These are phyloP conservation scores for Drosophila triauraria DNA, from an alignment of 1,140 invertebrate genomes.

Conservation along the genomic window DNA sequence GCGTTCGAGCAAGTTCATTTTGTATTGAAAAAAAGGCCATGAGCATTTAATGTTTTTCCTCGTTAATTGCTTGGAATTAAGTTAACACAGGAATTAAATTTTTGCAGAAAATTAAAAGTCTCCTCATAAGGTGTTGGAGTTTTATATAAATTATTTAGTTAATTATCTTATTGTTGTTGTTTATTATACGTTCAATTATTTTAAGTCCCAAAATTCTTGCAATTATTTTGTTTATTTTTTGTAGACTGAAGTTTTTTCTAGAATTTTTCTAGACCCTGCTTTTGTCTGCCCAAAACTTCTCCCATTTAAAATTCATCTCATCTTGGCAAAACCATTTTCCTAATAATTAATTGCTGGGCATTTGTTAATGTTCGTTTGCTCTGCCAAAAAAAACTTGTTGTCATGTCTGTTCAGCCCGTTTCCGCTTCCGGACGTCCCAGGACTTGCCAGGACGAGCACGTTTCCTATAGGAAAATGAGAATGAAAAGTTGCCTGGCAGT, in stretches of 20 bases:
- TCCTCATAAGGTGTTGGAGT: too few relatives aligned
- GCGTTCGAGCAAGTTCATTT: slow-evolving; percentile 1
- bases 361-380: slow-evolving; percentile 66
- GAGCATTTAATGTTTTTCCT: neutral
- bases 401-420: slow-evolving; percentile 60
- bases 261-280: neutral
- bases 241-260: neutral
- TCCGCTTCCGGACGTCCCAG: slow-evolving; percentile 23
- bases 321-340: slow-evolving; percentile 17
- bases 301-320: slow-evolving; percentile 15
- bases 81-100: neutral
- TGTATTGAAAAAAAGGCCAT: neutral
- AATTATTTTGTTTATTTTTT: neutral
- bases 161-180: too few relatives aligned
- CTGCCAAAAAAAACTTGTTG: slow-evolving; percentile 62
- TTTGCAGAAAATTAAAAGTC: neutral
- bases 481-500: slow-evolving; percentile 65
- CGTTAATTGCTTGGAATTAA: slow-evolving; percentile 7
- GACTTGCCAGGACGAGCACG: slow-evolving; percentile 17
- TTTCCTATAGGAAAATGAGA: slow-evolving; percentile 50
- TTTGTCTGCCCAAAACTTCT: neutral
- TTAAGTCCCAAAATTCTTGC: too few relatives aligned
- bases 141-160: neutral
- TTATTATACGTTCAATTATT: neutral
- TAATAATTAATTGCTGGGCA: slow-evolving; percentile 72